Conservation (phyloP, 2,797 vertebrate genomes). For the Gila robusta region DNA sequence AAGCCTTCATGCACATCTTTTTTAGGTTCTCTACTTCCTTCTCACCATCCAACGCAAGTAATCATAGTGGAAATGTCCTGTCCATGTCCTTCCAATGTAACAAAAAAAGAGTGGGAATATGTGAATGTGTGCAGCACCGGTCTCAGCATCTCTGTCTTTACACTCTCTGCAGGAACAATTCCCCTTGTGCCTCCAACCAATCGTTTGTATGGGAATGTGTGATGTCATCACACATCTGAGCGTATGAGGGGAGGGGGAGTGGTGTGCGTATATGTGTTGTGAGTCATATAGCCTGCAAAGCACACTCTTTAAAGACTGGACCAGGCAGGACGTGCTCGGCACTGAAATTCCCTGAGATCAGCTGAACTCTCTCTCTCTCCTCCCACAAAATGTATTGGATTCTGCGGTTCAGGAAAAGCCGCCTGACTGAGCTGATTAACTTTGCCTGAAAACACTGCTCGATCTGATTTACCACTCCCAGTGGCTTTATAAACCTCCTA, state of each 20-base stretch:
- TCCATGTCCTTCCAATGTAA: slow-evolving; percentile 11
- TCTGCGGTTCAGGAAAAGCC: slow-evolving; percentile 30
- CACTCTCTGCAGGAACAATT: slow-evolving; percentile 73
- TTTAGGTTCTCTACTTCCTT: slow-evolving; percentile 49
- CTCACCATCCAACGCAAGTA: slow-evolving; percentile 30
- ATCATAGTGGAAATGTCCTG: not conserved
- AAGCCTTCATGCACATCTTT: slow-evolving; percentile 9
- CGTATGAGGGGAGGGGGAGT: slow-evolving; percentile 65
- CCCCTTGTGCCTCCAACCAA: slow-evolving; percentile 76
- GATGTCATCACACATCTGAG: slow-evolving; percentile 83
- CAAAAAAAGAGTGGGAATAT: slow-evolving; percentile 18
- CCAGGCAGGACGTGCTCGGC: slow-evolving; percentile 24
- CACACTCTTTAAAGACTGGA: slow-evolving; percentile 15
- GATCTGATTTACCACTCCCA: slow-evolving; percentile 28
- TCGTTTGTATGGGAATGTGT: slow-evolving; percentile 77
- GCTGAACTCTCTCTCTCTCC: slow-evolving; percentile 37
- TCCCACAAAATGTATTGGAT: slow-evolving; percentile 10
- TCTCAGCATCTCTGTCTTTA: slow-evolving; percentile 59
- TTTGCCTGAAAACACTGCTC: slow-evolving; percentile 33
- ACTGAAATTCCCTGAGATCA: slow-evolving; percentile 33
- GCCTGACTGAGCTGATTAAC: slow-evolving; percentile 46
- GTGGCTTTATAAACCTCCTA: slow-evolving; percentile 36
- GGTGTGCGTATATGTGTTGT: slow-evolving; percentile 39
- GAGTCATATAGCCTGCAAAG: slow-evolving; percentile 27
- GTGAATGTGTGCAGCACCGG: slow-evolving; percentile 70